These are phyloP conservation scores for Podarcis cretensis DNA, from an alignment of 2,113 vertebrate species.

Conservation along the genomic window DNA sequence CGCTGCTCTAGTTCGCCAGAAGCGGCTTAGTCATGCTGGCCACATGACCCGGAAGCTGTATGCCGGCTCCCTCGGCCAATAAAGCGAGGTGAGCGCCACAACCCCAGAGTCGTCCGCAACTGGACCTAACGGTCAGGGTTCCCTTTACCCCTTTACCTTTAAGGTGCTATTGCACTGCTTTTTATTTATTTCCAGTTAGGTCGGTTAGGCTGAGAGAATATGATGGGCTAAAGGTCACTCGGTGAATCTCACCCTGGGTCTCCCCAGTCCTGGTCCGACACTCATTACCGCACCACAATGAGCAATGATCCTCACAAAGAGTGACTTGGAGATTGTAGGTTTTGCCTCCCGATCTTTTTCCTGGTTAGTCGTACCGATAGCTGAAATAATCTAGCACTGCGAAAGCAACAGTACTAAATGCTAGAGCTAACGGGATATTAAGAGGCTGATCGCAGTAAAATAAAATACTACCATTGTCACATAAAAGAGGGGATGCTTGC, in stretches of 20 bases:
- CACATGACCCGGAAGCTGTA: too few species aligned
- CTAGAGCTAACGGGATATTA: neutral
- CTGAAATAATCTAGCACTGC: neutral
- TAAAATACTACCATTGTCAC: too few species aligned
- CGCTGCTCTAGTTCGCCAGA: too few species aligned
- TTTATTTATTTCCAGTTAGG: too few species aligned
- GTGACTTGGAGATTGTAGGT: fast-evolving
- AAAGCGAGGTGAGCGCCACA: too few species aligned
- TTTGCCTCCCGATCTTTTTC: neutral
- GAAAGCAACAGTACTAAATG: neutral
- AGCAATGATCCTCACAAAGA: neutral
- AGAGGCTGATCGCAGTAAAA: neutral
- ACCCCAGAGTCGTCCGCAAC: too few species aligned
- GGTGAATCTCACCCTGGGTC: neutral
- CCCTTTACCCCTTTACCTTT: too few species aligned
- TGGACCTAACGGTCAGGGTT: too few species aligned
- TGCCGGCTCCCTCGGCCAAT: too few species aligned
- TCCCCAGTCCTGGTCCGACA: neutral
- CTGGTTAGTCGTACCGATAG: neutral
- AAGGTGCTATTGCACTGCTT: too few species aligned
- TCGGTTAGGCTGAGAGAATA: neutral
- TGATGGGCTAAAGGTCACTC: neutral
- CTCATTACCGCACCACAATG: neutral
- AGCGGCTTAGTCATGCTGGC: too few species aligned
- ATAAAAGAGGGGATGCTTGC: neutral